Base-by-base conservation (phyloP, 2,113 vertebrate species). In the Haemorhous mexicanus region DNA sequence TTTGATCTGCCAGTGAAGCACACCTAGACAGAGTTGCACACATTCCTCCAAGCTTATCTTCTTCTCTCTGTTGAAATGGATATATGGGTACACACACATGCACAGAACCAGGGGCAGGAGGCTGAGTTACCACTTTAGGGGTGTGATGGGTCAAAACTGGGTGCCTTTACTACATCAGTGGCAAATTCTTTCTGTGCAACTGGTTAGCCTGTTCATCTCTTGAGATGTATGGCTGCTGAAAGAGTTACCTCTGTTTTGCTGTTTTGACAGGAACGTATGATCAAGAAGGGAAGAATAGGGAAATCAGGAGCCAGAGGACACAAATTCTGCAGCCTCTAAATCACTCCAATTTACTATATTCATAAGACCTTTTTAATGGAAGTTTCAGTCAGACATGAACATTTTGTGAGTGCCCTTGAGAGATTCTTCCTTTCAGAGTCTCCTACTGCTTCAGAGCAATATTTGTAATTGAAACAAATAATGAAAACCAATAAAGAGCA, bases 391-490 rank as follows among this genome's bases (percentile, higher is more conserved):
- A 61, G 39, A 39, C 26, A 67, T 47, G 28, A 80, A 46, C 8
- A 20, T 74, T 94, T 77, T 81, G 50, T 81, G 50, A 67, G 16
- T 67, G 43, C 68, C 55, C 26, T 62, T 81, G 35, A 69, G 55
- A 67, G 10, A 70, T 30, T 94, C 26, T 61, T 78, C 52, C 44
- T 69, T 93, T 91, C 73, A 55, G 76, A 92, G 63, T 55, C 43
- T 78, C 7, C 52, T 91, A 50, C 39, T 84, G 46, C 50, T 94
- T 77, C 68, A 77, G 77, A 95, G 33, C 47, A 87, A 6, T 74
- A 89, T 70, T 76, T 84, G 55, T 70, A 93, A 87, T 46, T 74
- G 55, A 87, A 96, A 43, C 26, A 92, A 94, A 89, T n/a, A 80
- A 76, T 68, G 61, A 83, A 90, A 90, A 69, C 28, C n/a, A 81